Percentiles rank a stretch among this genome's conserved stretches.
Evolutionary conservation across 2,113 vertebrate species (phyloP).

Genomic region (Mobula birostris): DNA sequence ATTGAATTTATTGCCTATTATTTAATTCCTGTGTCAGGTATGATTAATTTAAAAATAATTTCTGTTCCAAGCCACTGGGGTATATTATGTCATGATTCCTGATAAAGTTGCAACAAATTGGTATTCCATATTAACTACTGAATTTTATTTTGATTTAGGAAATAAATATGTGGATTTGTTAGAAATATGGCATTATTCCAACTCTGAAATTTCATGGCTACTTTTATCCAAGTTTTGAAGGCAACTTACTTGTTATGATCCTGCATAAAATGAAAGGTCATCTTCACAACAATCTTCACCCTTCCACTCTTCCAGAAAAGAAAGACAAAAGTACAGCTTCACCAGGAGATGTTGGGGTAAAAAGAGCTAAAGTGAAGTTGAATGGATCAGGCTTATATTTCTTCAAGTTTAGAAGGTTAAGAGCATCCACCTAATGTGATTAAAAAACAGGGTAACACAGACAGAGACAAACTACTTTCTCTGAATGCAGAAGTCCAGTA

Average conservation of each 20-base stretch:
- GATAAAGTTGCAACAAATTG: not conserved
- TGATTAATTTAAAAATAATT: constrained; percentile 25
- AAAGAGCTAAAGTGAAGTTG: not conserved
- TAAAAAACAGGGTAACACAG: not conserved
- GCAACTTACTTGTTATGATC: not conserved
- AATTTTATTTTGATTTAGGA: not conserved
- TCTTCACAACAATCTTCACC: not conserved
- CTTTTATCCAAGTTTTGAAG: not conserved
- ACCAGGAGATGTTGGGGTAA: not conserved
- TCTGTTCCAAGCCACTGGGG: not conserved
- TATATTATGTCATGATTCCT: constrained; percentile 3
- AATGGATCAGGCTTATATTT: not conserved
- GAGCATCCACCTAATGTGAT: not conserved
- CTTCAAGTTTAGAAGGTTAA: not conserved
- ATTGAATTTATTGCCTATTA: constrained; percentile 28
- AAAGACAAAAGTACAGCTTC: not conserved
- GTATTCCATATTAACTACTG: not conserved
- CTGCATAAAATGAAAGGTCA: not conserved
- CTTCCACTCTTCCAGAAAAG: not conserved
- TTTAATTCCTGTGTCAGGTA: constrained; percentile 17
- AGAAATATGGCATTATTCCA: not conserved
- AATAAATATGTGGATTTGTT: not conserved
- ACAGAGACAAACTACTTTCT: not conserved
- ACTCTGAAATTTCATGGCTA: not conserved
- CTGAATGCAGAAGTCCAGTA: not conserved